A percentile compares a stretch with the other conserved stretches of the same genome.
Evolutionary conservation across 2,888 invertebrate species (phyloP).

Genomic region (Eupithecia inturbata): DNA sequence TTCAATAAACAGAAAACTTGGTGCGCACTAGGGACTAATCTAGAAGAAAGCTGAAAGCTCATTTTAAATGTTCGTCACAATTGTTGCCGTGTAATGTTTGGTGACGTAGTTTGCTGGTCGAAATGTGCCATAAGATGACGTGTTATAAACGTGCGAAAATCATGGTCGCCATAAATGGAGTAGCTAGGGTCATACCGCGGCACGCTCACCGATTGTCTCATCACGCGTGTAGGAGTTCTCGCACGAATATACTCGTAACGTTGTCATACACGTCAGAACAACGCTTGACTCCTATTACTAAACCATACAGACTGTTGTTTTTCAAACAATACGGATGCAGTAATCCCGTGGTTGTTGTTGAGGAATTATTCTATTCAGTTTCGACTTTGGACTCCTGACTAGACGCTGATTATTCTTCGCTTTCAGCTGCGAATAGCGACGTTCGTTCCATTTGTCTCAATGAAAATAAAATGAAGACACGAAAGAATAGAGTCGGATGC

Average conservation of each 20-base stretch:
- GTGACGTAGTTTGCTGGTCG: constrained; percentile 4
- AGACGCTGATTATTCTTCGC: constrained; percentile 20
- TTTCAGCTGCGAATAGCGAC: constrained; percentile 9
- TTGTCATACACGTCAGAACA: constrained; percentile 49
- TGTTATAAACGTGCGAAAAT: neutral
- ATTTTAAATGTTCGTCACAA: neutral
- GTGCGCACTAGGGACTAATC: neutral
- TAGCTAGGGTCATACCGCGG: constrained; percentile 44
- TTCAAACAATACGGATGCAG: constrained; percentile 50
- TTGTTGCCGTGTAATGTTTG: neutral
- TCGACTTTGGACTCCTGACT: constrained; percentile 45
- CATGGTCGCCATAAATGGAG: constrained; percentile 17
- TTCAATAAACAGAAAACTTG: neutral
- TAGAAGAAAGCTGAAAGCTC: neutral
- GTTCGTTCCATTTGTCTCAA: neutral
- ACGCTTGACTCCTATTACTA: constrained; percentile 26
- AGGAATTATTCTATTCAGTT: constrained; percentile 61
- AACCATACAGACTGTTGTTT: constrained; percentile 36
- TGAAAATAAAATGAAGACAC: neutral
- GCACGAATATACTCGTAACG: constrained; percentile 46
- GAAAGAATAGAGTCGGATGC: neutral
- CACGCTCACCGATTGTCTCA: constrained; percentile 61
- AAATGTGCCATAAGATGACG: neutral
- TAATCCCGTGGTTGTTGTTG: constrained; percentile 49
- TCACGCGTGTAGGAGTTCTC: constrained; percentile 66